These are phyloP conservation scores for Microtus richardsoni DNA, from an alignment of 2,113 vertebrate species.

Conservation along the genomic window DNA sequence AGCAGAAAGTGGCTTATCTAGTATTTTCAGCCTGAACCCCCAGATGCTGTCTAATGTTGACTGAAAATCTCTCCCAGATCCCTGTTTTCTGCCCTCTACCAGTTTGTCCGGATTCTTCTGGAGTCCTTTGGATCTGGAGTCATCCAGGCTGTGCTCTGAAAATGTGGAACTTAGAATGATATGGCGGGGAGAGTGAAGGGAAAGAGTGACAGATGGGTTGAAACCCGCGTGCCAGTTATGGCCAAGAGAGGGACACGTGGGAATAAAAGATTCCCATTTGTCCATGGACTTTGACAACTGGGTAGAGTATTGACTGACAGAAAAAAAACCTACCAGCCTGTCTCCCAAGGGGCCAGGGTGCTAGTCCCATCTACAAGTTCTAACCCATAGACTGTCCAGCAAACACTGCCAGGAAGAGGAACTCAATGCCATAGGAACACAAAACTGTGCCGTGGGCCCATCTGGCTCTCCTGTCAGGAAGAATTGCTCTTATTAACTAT, in stretches of 20 bases:
- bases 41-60: neutral
- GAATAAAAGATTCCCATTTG: neutral
- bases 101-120: neutral
- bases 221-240: neutral
- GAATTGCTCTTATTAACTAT: neutral
- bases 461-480: neutral
- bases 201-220: neutral
- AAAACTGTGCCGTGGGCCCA: too few relatives aligned
- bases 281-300: neutral
- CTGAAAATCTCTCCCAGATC: neutral
- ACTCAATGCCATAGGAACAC: neutral
- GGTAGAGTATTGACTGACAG: neutral
- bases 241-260: neutral
- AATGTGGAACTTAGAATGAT: neutral
- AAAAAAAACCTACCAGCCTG: neutral
- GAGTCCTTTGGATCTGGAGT: neutral
- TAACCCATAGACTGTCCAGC: neutral
- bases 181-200: neutral
- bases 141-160: neutral
- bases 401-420: neutral
- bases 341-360: neutral
- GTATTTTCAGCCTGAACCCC: neutral
- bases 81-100: neutral
- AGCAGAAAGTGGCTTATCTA: neutral
- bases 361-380: neutral